Base-by-base conservation (phyloP, 2,113 vertebrate genomes). In the Chrysochloris asiatica region DNA sequence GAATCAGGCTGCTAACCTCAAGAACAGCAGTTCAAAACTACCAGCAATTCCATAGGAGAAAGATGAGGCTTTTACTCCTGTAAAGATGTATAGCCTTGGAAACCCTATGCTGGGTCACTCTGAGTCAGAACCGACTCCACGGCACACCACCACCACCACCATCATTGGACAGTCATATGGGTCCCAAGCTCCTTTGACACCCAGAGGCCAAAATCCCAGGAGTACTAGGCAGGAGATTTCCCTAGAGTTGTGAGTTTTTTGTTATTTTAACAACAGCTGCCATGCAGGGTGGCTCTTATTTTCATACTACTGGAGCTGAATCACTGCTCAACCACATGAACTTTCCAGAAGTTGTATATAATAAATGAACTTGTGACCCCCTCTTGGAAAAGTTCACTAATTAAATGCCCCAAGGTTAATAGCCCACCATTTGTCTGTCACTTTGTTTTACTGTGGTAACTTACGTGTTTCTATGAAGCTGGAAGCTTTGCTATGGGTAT, bases 401-500 rank as follows among this genome's bases (percentile, higher is more conserved):
- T 94, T 96, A 95, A 95, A 95, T 95, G 96, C 94, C 95, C 96
- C 93, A 91, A 92, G 93, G 96, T 95, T 96, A 96, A 91, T 89
- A 94, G 92, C 89, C 8, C 67, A 63, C 36, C 36, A 38, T 22
- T 17, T 21, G 14, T 14, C 26, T 61, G 65, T 36, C 36, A 38
- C 4, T 69, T 38, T 69, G 67, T 69, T 36, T n/a, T 21, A 38
- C 36, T 38, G 19, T 69, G 67, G 67, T 69, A 21, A 36, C 21
- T 69, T n/a, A 2, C 9, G 21, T 69, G 67, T 69, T 17, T 13
- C 33, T 67, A 22, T 38, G 36, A 38, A 21, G 67, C 36, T 69
- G 19, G 6, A 36, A 38, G 36, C n/a, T 36, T 38, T 19, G 36
- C 21, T 36, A 38, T 3, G 21, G 21, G 36, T 38, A n/a, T 69